These are phyloP conservation scores for Psix sp. DNA, from an alignment of 1,140 invertebrate genomes.

Conservation along the genomic window DNA sequence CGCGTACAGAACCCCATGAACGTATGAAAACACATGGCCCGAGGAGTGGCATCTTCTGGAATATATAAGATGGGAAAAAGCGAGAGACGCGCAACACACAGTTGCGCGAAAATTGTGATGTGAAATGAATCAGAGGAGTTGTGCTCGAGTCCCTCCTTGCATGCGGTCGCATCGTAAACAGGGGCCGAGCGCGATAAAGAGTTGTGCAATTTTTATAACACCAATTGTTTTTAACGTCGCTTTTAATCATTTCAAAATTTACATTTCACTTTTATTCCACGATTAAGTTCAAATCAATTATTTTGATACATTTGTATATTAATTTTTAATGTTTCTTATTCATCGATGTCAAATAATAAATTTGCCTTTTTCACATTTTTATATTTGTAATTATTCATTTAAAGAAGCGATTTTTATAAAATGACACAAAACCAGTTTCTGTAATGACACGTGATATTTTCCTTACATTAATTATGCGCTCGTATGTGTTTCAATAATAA, in stretches of 20 bases:
- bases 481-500: too few relatives aligned
- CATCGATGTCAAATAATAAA: too few relatives aligned
- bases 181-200: slow-evolving; percentile 38
- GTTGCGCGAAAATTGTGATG: slow-evolving; percentile 46
- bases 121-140: slow-evolving; percentile 56
- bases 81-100: slow-evolving; percentile 9
- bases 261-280: slow-evolving; percentile 32
- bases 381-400: too few relatives aligned
- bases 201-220: slow-evolving; percentile 59
- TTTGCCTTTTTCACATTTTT: too few relatives aligned
- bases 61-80: slow-evolving; percentile 27
- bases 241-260: slow-evolving; percentile 28
- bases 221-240: slow-evolving; percentile 36
- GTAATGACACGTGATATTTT: too few relatives aligned
- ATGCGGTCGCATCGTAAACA: slow-evolving; percentile 58
- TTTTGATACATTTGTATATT: too few relatives aligned
- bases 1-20: slow-evolving; percentile 15
- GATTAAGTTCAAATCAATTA: too few relatives aligned
- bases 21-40: slow-evolving; percentile 40
- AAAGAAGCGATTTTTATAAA: too few relatives aligned
- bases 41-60: slow-evolving; percentile 24
- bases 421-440: too few relatives aligned
- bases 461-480: too few relatives aligned
- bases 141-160: slow-evolving; percentile 57
- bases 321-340: too few relatives aligned